phyloP scores from a whole-genome alignment of 1,140 invertebrate species.

The Zeugodacus cucurbitae region DNA sequence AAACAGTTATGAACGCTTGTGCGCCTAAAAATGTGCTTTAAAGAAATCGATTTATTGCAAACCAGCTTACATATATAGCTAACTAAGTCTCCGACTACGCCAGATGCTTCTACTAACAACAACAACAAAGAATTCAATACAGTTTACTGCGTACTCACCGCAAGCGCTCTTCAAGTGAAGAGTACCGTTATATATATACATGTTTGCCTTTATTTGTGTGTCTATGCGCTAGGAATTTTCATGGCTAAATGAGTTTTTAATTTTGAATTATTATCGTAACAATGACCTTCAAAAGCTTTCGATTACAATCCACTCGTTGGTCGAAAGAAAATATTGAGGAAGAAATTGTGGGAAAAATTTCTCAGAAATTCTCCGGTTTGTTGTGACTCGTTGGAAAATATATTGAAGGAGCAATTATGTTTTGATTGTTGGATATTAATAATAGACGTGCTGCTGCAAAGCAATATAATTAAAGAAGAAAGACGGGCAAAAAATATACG shows the following conservation, averaged over 20 bases:
- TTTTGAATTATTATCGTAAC: conserved; percentile 24
- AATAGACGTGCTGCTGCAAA: neutral
- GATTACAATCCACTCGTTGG: neutral
- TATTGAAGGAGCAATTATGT: neutral
- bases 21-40: conserved; percentile 18
- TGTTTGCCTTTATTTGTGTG: neutral
- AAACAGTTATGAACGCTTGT: neutral
- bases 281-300: neutral
- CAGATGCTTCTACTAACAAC: neutral
- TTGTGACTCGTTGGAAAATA: neutral
- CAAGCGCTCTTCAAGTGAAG: neutral
- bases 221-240: neutral
- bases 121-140: neutral
- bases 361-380: neutral
- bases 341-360: neutral
- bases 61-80: neutral
- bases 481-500: neutral
- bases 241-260: conserved; percentile 15
- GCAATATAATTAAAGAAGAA: neutral
- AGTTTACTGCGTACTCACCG: neutral
- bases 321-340: neutral
- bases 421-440: neutral
- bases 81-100: neutral
- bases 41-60: conserved; percentile 2
- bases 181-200: neutral